phyloP scores from a whole-genome alignment of 1,140 invertebrate genomes.

The Euura saliciscinereae region DNA sequence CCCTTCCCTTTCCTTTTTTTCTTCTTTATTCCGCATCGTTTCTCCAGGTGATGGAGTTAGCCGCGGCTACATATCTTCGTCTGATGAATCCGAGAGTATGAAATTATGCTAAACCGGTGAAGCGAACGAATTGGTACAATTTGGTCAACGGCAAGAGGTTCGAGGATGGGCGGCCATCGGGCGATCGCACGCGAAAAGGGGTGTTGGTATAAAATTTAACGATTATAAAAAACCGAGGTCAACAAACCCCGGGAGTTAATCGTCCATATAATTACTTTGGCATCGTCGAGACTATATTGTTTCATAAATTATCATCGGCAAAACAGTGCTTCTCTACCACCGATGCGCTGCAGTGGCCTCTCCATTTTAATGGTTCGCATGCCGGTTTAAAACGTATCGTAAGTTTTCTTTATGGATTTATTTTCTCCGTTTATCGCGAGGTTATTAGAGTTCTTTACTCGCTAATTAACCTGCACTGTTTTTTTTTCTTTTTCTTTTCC shows the following conservation, averaged over 20 bases:
- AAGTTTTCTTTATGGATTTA: neutral
- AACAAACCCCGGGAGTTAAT: constrained; percentile 1
- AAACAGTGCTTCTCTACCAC: neutral
- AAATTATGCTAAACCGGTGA: too few relatives aligned
- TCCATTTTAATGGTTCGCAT: neutral
- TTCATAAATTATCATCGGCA: constrained; percentile 7
- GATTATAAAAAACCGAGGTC: neutral
- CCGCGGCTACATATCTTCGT: too few relatives aligned
- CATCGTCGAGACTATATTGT: neutral
- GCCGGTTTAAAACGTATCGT: neutral
- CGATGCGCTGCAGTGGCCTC: neutral
- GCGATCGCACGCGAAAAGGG: neutral
- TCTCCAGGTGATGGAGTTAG: too few relatives aligned
- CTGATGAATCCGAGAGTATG: too few relatives aligned
- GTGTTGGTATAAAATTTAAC: neutral
- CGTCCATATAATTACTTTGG: constrained; percentile 1
- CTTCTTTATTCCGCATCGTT: too few relatives aligned
- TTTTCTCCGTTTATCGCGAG: neutral
- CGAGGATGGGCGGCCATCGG: neutral
- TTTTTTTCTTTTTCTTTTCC: too few relatives aligned
- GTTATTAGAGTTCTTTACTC: too few relatives aligned
- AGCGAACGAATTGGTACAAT: too few relatives aligned
- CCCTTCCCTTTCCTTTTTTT: too few relatives aligned
- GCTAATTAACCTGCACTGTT: too few relatives aligned
- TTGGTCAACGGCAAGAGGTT: too few relatives aligned